Percentiles rank a stretch among this genome's conserved stretches.
Conservation (phyloP, 2,797 vertebrate species). For the Strix occidentalis region DNA sequence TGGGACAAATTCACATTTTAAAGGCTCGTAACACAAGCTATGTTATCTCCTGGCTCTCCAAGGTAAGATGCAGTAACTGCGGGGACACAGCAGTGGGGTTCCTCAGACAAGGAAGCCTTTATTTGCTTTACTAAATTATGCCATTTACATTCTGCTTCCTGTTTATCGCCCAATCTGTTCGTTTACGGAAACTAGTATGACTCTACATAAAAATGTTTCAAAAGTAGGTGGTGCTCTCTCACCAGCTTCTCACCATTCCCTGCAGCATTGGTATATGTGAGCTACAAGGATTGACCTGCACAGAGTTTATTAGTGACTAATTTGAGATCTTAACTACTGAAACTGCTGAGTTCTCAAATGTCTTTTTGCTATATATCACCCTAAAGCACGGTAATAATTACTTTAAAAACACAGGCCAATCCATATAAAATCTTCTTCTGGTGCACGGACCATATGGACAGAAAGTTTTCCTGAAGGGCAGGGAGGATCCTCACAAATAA, state of each 20-base stretch:
- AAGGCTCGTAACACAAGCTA: background rate
- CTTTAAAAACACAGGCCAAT: background rate
- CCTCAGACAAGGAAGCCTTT: background rate
- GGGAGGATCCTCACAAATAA: background rate
- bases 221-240: constrained; percentile 51
- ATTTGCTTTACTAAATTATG: background rate
- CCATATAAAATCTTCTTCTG: background rate
- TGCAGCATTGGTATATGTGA: background rate
- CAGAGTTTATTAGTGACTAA: background rate
- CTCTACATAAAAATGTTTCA: background rate
- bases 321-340: background rate
- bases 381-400: background rate
- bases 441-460: background rate
- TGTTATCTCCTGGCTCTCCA: background rate
- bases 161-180: background rate
- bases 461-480: background rate
- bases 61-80: background rate
- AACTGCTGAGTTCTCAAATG: background rate
- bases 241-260: background rate
- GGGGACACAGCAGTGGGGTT: background rate
- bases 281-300: background rate
- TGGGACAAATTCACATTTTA: background rate
- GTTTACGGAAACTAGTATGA: background rate
- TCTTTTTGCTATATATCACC: background rate
- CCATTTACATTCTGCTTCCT: constrained; percentile 10